Percentiles rank a stretch among this genome's conserved stretches.
phyloP scores from a whole-genome alignment of 2,888 invertebrate genomes.

The Notocelia uddmanniana region DNA sequence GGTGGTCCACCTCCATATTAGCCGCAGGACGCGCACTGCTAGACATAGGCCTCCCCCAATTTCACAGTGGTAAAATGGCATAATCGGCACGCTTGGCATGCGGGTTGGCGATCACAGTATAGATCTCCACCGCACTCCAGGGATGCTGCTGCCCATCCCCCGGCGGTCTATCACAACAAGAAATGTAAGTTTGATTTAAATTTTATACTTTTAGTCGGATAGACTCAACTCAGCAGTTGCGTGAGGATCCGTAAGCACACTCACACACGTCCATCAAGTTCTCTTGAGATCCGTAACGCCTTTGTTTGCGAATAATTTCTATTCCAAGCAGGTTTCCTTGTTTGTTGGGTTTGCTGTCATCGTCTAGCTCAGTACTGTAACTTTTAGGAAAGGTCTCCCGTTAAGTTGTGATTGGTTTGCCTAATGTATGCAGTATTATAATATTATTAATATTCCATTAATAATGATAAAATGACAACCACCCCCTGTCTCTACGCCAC shows the following conservation, averaged over 20 bases:
- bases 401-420: slow-evolving; percentile 20
- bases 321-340: slow-evolving; percentile 25
- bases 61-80: too few relatives aligned
- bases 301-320: slow-evolving; percentile 27
- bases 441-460: background rate
- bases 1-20: too few relatives aligned
- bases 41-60: too few relatives aligned
- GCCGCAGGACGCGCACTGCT: too few relatives aligned
- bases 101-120: too few relatives aligned
- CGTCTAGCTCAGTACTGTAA: slow-evolving; percentile 3
- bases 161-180: too few relatives aligned
- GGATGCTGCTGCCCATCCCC: too few relatives aligned
- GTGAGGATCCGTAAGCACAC: background rate
- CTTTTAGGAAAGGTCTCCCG: slow-evolving; percentile 1
- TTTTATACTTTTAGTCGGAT: background rate
- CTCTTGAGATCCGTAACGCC: slow-evolving; percentile 5
- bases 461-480: background rate
- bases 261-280: slow-evolving; percentile 1
- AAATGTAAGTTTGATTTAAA: background rate
- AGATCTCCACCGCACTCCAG: too few relatives aligned
- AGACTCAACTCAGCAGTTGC: background rate
- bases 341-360: slow-evolving; percentile 11
- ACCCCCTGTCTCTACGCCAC: background rate
- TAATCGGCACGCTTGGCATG: too few relatives aligned
- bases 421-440: background rate